These are phyloP conservation scores for Romanomermis culicivorax DNA, from an alignment of 2,888 invertebrate genomes.

Conservation along the genomic window DNA sequence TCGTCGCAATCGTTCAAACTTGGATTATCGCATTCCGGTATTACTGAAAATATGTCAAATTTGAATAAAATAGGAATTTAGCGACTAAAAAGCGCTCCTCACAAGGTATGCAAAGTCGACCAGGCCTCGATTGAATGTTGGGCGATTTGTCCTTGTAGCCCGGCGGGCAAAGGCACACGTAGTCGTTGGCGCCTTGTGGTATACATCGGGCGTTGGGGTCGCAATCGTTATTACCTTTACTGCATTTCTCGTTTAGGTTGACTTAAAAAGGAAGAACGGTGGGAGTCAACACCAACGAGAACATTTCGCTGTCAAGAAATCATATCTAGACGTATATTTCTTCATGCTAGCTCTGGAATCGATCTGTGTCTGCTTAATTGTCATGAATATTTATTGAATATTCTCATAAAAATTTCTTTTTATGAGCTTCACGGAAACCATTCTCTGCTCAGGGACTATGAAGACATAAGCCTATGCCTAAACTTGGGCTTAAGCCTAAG, in stretches of 20 bases:
- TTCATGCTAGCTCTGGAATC: too few relatives aligned
- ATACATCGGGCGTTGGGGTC: constrained; percentile 25
- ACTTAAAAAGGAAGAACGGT: background rate
- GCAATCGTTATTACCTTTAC: constrained; percentile 23
- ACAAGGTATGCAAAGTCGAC: constrained; percentile 18
- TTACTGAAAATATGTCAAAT: constrained; percentile 11
- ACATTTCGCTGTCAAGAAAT: too few relatives aligned
- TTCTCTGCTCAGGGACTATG: too few relatives aligned
- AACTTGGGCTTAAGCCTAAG: too few relatives aligned
- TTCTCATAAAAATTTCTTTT: too few relatives aligned
- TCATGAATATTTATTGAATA: too few relatives aligned
- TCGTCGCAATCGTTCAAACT: constrained; percentile 19
- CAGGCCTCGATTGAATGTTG: constrained; percentile 14
- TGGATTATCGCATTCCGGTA: constrained; percentile 20
- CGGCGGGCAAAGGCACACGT: constrained; percentile 13
- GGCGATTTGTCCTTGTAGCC: constrained; percentile 19
- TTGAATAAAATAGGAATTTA: background rate
- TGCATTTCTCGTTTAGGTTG: constrained; percentile 21
- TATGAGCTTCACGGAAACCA: too few relatives aligned
- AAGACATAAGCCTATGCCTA: too few relatives aligned
- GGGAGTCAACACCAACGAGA: too few relatives aligned
- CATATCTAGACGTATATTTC: too few relatives aligned
- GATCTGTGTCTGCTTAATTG: too few relatives aligned
- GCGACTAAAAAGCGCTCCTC: too few relatives aligned
- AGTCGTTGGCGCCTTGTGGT: constrained; percentile 15